These are phyloP conservation scores for Sebastes schlegelii DNA, from an alignment of 2,113 vertebrate genomes.

Conservation along the genomic window DNA sequence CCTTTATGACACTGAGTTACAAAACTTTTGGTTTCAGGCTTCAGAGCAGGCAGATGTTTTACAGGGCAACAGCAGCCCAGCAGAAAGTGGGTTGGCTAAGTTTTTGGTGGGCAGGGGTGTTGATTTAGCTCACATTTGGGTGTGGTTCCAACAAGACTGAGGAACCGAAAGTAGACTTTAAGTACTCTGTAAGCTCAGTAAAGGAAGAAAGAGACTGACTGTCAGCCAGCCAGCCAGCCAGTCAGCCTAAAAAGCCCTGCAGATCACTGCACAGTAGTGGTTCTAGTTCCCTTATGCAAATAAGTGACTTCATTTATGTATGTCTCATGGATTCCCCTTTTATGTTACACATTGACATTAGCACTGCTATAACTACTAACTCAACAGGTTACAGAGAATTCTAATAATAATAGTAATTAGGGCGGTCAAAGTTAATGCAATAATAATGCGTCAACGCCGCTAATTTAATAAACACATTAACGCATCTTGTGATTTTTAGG, in stretches of 20 bases:
- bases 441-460: too few species aligned
- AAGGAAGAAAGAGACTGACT: constrained; percentile 7
- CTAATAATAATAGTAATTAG: neutral
- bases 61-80: neutral
- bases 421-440: too few species aligned
- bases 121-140: constrained; percentile 53
- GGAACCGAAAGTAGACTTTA: constrained; percentile 64
- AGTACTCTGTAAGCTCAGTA: constrained; percentile 7
- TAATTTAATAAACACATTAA: too few species aligned
- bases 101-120: constrained; percentile 1
- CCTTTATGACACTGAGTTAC: neutral
- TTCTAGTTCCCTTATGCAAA: constrained; percentile 28
- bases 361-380: neutral
- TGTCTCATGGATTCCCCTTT: constrained; percentile 11
- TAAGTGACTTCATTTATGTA: constrained; percentile 7
- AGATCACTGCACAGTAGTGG: neutral
- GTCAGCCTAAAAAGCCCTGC: neutral
- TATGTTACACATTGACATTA: neutral
- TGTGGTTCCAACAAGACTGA: constrained; percentile 51
- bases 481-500: too few species aligned
- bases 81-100: neutral
- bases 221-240: neutral
- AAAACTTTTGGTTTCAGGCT: neutral
- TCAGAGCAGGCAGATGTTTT: neutral
- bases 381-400: neutral